Base-by-base conservation (phyloP, 2,888 invertebrate genomes). In the Drosophila anomalipes region DNA sequence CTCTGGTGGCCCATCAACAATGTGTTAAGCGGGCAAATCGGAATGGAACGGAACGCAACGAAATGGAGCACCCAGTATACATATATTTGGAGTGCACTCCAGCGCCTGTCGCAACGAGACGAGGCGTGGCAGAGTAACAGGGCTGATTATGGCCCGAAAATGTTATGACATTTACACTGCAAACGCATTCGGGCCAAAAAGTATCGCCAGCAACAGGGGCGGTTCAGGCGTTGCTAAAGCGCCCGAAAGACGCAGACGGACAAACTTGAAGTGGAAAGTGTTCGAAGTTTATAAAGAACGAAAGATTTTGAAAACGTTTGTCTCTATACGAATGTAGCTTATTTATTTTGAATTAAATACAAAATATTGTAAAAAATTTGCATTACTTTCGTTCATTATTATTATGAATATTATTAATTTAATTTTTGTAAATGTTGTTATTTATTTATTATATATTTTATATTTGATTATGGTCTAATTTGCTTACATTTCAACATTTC, bases 81-180 rank as follows among this genome's bases (percentile, higher is more conserved):
- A 33, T 37, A 28, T 39, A 47, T 62, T 54, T 65, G 41, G 59
- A 64, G 52, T 44, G 53, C 19, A 22, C 58, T 58, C 58, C 58
- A 58, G 61, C 14, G 22, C 26, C 41, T 62, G 61, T 56, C 52
- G 39, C 63, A 26, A 26, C 28, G 26, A 35, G 63, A 16, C 44
- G 44, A 28, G 51, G 22, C 33, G 33, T 30, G 35, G 62, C 37
- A 52, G 56, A 33, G 28, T 62, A 53, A 57, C 58, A 78, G 74
- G 63, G 71, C 83, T 89, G 89, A 91, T 90, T 90, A 90, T 77
- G 57, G 73, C 41, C 76, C 65, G 76, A 91, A 90, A 77, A 79
- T 82, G 83, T 91, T 88, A 88, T 88, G 88, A 88, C 88, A 88
- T 88, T 88, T 91, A 85, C 83, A 90, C 77, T 67, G 77, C 74